Conservation (phyloP, 1,140 invertebrate genomes). For the Drosophila mauritiana region DNA sequence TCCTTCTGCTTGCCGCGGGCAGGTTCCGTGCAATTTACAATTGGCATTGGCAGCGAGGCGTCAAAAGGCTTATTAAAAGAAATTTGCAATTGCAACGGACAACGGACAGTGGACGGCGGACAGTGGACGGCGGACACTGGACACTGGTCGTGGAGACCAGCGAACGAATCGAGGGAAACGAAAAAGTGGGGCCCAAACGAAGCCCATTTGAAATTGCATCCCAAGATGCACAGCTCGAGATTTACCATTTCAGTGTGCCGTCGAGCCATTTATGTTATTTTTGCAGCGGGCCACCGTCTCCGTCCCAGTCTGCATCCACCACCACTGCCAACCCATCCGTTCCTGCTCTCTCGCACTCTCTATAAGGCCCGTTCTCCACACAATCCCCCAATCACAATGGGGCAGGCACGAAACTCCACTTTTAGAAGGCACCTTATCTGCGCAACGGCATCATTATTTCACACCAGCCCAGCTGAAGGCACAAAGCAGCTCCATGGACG, state of each 20-base stretch:
- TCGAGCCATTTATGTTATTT: slow-evolving; percentile 60
- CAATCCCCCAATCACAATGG: slow-evolving; percentile 66
- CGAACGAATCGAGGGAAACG: slow-evolving; percentile 15
- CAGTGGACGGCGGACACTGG: slow-evolving; percentile 1
- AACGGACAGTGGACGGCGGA: slow-evolving; percentile 6
- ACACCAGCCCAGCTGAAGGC: slow-evolving; percentile 68
- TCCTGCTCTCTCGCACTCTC: slow-evolving; percentile 12
- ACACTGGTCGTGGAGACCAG: slow-evolving; percentile 14
- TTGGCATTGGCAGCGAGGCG: slow-evolving; percentile 78
- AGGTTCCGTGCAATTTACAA: slow-evolving; percentile 65
- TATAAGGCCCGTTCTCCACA: slow-evolving; percentile 59
- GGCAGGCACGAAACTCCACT: slow-evolving; percentile 77
- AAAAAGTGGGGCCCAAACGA: slow-evolving; percentile 33
- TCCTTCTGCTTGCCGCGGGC: slow-evolving; percentile 13
- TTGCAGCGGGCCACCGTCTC: slow-evolving; percentile 19
- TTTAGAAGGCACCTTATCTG: slow-evolving; percentile 78
- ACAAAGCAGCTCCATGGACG: slow-evolving; percentile 17
- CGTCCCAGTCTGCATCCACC: not conserved
- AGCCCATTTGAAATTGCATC: slow-evolving; percentile 49
- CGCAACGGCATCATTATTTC: slow-evolving; percentile 81
- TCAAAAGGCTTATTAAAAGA: slow-evolving; percentile 84
- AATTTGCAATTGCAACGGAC: slow-evolving; percentile 78
- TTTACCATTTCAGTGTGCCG: slow-evolving; percentile 49
- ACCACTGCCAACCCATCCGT: too few relatives aligned
- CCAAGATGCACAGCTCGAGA: slow-evolving; percentile 60